phyloP scores from a whole-genome alignment of 2,888 invertebrate genomes.

The Myathropa florea region DNA sequence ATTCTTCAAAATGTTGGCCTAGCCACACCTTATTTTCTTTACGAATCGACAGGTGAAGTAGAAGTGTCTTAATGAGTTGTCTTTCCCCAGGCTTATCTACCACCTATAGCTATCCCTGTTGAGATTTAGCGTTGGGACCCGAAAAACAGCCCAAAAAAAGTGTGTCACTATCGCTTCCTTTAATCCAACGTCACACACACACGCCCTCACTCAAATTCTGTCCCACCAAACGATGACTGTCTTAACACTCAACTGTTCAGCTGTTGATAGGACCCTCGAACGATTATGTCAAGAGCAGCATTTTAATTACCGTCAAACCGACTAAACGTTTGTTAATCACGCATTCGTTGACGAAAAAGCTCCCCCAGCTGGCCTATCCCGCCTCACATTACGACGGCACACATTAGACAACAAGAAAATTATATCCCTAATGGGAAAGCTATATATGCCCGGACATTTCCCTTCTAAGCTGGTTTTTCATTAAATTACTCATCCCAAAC shows the following conservation, averaged over 20 bases:
- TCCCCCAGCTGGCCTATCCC: slow-evolving; percentile 6
- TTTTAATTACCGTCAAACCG: slow-evolving; percentile 46
- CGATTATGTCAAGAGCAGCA: slow-evolving; percentile 38
- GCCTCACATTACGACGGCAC: slow-evolving; percentile 1
- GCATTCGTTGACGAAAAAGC: slow-evolving; percentile 45
- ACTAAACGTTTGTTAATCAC: slow-evolving; percentile 53
- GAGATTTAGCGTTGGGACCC: not conserved
- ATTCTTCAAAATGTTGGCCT: not conserved
- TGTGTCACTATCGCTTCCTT: not conserved
- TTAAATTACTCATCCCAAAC: slow-evolving; percentile 51
- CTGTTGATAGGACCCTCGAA: slow-evolving; percentile 44
- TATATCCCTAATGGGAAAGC: slow-evolving; percentile 49
- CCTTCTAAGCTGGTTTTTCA: slow-evolving; percentile 34
- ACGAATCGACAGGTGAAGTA: not conserved
- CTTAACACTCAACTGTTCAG: slow-evolving; percentile 27
- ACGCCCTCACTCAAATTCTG: not conserved
- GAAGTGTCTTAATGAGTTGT: not conserved
- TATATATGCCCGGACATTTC: slow-evolving; percentile 25
- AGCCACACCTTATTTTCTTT: not conserved
- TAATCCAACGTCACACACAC: not conserved
- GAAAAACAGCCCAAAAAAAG: not conserved
- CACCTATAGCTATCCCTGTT: not conserved
- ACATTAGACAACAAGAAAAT: not conserved
- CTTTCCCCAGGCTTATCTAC: not conserved
- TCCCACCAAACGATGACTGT: slow-evolving; percentile 16